phyloP scores from a whole-genome alignment of 2,113 vertebrate genomes.

The Nyctereutes procyonoides region DNA sequence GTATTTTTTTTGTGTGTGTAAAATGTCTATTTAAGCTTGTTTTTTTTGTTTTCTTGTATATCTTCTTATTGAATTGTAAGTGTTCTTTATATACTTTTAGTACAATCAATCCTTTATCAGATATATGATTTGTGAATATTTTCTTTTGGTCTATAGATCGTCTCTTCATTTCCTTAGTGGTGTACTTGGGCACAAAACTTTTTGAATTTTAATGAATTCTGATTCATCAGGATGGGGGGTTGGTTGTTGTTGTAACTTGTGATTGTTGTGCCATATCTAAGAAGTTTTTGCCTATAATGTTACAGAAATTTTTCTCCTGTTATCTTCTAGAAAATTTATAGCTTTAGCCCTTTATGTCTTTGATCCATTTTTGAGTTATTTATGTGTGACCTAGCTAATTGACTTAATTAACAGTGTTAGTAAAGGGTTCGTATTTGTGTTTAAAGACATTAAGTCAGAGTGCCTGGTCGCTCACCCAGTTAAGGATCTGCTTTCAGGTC shows the following conservation, averaged over 20 bases:
- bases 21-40: background rate
- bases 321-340: background rate
- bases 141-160: background rate
- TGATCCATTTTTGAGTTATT: conserved; percentile 26
- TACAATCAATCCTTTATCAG: background rate
- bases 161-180: background rate
- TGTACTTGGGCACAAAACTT: background rate
- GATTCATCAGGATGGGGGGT: background rate
- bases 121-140: background rate
- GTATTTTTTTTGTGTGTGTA: background rate
- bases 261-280: background rate
- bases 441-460: background rate
- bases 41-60: conserved; percentile 44
- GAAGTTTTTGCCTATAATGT: background rate
- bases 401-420: background rate
- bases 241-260: background rate
- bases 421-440: conserved; percentile 4
- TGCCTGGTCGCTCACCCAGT: no score
- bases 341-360: background rate
- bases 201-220: background rate
- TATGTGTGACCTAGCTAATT: background rate
- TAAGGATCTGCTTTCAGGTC: no score
- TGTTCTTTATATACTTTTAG: background rate
- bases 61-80: background rate
- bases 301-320: background rate